Evolutionary conservation across 2,888 invertebrate species (phyloP).

Genomic region (Biston stratarius): DNA sequence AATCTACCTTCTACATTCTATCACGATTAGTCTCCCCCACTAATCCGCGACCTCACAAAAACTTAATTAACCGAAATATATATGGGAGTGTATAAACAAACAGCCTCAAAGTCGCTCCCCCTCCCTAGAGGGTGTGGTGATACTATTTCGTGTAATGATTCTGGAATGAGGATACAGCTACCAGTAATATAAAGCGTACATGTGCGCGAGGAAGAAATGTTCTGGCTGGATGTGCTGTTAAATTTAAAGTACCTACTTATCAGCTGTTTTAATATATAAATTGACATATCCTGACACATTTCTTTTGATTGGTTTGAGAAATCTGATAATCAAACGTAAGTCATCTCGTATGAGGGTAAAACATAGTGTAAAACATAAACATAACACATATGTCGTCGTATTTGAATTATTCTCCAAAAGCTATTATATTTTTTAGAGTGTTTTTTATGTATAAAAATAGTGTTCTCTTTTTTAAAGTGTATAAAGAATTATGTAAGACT

Average conservation of each 20-base stretch:
- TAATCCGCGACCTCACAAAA: slow-evolving; percentile 80
- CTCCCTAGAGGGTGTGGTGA: slow-evolving; percentile 81
- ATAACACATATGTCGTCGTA: too few relatives aligned
- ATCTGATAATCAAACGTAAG: too few relatives aligned
- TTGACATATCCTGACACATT: too few relatives aligned
- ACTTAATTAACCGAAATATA: slow-evolving; percentile 85
- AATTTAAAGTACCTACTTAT: not conserved
- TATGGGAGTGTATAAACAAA: slow-evolving; percentile 79
- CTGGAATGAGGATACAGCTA: slow-evolving; percentile 82
- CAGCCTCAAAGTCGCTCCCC: slow-evolving; percentile 75
- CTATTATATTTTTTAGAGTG: too few relatives aligned
- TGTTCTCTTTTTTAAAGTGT: too few relatives aligned
- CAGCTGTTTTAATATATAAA: too few relatives aligned
- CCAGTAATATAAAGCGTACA: slow-evolving; percentile 67
- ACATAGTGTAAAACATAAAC: too few relatives aligned
- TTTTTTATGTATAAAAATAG: too few relatives aligned
- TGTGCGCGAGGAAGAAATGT: slow-evolving; percentile 39
- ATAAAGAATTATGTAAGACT: too few relatives aligned
- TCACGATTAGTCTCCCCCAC: slow-evolving; percentile 64
- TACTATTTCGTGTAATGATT: slow-evolving; percentile 86
- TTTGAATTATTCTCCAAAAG: too few relatives aligned
- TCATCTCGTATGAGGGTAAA: too few relatives aligned
- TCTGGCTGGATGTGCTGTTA: slow-evolving; percentile 54
- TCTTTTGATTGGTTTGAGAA: too few relatives aligned
- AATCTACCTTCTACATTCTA: slow-evolving; percentile 50